Conservation (phyloP, 1,140 invertebrate genomes). For the Seison nebaliae region DNA sequence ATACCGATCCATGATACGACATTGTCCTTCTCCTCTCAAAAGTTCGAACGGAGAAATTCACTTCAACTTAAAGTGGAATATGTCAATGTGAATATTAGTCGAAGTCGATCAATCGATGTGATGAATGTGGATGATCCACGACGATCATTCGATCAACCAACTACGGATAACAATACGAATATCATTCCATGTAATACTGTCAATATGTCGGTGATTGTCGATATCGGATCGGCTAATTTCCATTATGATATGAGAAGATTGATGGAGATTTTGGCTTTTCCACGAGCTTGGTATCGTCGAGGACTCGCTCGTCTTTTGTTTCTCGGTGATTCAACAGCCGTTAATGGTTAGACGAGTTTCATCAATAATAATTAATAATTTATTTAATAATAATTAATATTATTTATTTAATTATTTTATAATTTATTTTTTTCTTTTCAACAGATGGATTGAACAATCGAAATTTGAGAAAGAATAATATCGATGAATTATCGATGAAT, state of each 20-base stretch:
- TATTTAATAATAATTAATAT: too few relatives aligned
- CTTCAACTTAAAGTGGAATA: too few relatives aligned
- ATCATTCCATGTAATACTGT: conserved; percentile 10
- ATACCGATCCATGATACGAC: too few relatives aligned
- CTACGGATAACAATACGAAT: not conserved
- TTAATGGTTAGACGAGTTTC: too few relatives aligned
- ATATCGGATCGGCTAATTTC: conserved; percentile 86
- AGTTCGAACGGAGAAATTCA: too few relatives aligned
- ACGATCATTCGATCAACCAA: not conserved
- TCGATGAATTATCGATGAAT: too few relatives aligned
- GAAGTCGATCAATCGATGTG: conserved; percentile 41
- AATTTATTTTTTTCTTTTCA: too few relatives aligned
- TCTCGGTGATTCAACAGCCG: conserved; percentile 48
- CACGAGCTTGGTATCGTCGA: conserved; percentile 69
- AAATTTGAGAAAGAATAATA: too few relatives aligned
- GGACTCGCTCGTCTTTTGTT: conserved; percentile 70
- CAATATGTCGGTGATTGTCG: conserved; percentile 48
- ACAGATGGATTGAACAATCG: too few relatives aligned
- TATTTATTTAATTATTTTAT: too few relatives aligned
- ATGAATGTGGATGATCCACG: not conserved
- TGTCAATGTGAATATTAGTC: conserved; percentile 70
- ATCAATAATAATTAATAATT: too few relatives aligned
- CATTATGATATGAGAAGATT: conserved; percentile 94
- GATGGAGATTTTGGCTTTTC: conserved; percentile 81
- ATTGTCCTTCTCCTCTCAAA: too few relatives aligned